Evolutionary conservation across 2,888 invertebrate genomes (phyloP).

Genomic region (Amiota communis): DNA sequence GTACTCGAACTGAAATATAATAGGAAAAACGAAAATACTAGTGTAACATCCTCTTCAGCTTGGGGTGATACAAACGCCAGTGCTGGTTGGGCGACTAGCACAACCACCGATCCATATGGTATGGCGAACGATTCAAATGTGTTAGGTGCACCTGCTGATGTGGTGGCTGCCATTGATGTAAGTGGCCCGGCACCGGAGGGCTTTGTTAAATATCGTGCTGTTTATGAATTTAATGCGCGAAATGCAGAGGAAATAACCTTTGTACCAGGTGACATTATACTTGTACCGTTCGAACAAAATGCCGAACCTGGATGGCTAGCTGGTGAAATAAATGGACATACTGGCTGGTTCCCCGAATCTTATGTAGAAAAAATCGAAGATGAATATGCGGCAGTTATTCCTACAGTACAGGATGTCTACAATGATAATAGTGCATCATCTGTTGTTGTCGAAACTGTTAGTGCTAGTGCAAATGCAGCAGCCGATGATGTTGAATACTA

Average conservation of each 20-base stretch:
- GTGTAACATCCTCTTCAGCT: constrained; percentile 73
- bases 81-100: constrained; percentile 47
- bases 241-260: constrained; percentile 94
- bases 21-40: constrained; percentile 72
- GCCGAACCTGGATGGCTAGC: constrained; percentile 98
- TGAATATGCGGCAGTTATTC: constrained; percentile 38
- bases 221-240: constrained; percentile 94
- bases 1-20: constrained; percentile 76
- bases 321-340: constrained; percentile 90
- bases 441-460: constrained; percentile 48
- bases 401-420: constrained; percentile 55
- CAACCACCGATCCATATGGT: constrained; percentile 57
- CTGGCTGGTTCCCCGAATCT: constrained; percentile 97
- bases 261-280: constrained; percentile 93
- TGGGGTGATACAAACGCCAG: constrained; percentile 74
- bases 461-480: constrained; percentile 50
- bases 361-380: constrained; percentile 87
- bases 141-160: constrained; percentile 42
- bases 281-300: constrained; percentile 82
- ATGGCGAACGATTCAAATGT: constrained; percentile 66
- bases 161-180: constrained; percentile 53
- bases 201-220: constrained; percentile 85
- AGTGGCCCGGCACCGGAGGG: constrained; percentile 73
- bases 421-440: constrained; percentile 66
- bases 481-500: constrained; percentile 81